Percentiles rank a stretch among this genome's conserved stretches.
phyloP scores from a whole-genome alignment of 2,797 vertebrate genomes.

The Capromys pilorides region DNA sequence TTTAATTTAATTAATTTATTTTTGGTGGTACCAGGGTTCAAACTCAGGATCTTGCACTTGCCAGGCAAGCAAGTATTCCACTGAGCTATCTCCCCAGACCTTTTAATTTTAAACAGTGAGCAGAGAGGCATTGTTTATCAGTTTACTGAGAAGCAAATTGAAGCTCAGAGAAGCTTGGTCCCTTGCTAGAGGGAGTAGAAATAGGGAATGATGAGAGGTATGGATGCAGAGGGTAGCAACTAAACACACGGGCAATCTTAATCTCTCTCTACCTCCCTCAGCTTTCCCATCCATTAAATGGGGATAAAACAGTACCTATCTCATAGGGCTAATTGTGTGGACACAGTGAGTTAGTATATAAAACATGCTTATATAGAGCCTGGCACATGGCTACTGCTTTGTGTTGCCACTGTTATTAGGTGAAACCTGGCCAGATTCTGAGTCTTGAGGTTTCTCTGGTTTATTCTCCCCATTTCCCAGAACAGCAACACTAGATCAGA shows the following conservation, averaged over 20 bases:
- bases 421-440: not conserved
- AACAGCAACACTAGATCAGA: not conserved
- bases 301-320: not conserved
- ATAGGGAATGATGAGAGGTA: not conserved
- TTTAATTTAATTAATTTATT: not conserved
- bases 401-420: not conserved
- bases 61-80: no score
- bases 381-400: not conserved
- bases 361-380: not conserved
- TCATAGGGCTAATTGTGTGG: not conserved
- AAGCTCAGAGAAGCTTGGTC: not conserved
- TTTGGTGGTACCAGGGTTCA: no score
- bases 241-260: not conserved
- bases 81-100: no score
- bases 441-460: not conserved
- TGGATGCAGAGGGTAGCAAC: no score
- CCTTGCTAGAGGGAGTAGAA: not conserved
- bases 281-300: slow-evolving; percentile 1
- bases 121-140: not conserved
- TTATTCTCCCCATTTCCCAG: not conserved
- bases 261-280: not conserved
- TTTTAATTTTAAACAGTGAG: not conserved
- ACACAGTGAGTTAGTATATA: not conserved
- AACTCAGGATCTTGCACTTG: no score
- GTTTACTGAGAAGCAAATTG: not conserved